Conservation (phyloP, 2,888 invertebrate species). For the Resseliella maxima region DNA sequence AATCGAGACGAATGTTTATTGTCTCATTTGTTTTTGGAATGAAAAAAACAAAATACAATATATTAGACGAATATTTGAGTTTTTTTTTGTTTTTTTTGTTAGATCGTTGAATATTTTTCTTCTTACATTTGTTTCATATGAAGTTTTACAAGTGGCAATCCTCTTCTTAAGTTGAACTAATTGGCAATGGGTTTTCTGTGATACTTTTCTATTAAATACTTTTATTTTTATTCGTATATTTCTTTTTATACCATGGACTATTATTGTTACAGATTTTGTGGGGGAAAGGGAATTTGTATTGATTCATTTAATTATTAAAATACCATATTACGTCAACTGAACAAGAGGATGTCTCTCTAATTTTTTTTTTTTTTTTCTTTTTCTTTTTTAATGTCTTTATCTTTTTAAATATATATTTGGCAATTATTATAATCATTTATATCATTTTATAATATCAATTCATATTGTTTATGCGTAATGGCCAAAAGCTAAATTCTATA, state of each 20-base stretch:
- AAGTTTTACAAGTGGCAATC: neutral
- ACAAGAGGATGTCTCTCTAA: neutral
- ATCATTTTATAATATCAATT: conserved; percentile 47
- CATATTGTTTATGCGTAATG: neutral
- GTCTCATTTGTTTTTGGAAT: neutral
- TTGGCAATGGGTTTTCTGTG: neutral
- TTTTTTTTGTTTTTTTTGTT: neutral
- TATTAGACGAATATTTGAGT: neutral
- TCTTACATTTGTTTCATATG: neutral
- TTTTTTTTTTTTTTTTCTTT: neutral
- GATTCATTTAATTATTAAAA: neutral
- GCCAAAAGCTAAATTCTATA: neutral
- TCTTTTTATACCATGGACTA: neutral
- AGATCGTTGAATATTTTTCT: conserved; percentile 15
- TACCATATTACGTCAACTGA: neutral
- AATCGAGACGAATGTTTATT: neutral
- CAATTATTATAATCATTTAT: conserved; percentile 30
- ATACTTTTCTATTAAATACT: neutral
- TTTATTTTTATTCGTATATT: neutral
- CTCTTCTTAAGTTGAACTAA: neutral
- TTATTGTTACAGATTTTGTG: neutral
- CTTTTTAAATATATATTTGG: conserved; percentile 45
- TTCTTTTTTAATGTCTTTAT: neutral
- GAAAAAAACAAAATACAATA: neutral
- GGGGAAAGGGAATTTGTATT: neutral